Evolutionary conservation across 2,797 vertebrate species (phyloP).

Genomic region (Enteromius argenteus): DNA sequence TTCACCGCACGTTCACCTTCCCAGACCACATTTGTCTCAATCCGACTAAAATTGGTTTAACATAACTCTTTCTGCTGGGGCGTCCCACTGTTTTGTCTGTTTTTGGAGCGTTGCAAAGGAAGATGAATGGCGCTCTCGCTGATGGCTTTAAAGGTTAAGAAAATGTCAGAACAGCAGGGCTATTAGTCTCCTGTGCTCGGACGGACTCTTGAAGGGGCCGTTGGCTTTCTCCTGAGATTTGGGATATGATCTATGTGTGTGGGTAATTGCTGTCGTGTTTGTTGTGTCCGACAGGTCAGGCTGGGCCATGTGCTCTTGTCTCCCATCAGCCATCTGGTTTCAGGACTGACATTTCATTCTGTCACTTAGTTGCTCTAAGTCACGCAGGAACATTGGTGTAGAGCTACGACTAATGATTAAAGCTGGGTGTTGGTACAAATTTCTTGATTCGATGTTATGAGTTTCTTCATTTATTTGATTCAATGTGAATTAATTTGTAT

Average conservation of each 20-base stretch:
- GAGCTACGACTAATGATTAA: background rate
- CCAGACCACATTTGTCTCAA: slow-evolving; percentile 14
- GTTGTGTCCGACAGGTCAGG: slow-evolving; percentile 25
- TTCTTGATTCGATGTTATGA: background rate
- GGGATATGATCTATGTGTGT: slow-evolving; percentile 66
- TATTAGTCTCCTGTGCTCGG: slow-evolving; percentile 68
- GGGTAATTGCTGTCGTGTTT: slow-evolving; percentile 65
- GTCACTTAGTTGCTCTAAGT: background rate
- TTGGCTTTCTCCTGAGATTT: slow-evolving; percentile 58
- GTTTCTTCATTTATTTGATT: background rate
- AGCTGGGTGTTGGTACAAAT: background rate
- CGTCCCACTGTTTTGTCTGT: slow-evolving; percentile 36
- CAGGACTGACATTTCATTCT: slow-evolving; percentile 36
- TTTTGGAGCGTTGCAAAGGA: slow-evolving; percentile 58
- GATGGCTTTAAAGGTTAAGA: slow-evolving; percentile 64
- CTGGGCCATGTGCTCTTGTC: slow-evolving; percentile 26
- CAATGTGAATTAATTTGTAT: background rate
- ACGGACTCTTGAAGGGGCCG: slow-evolving; percentile 53
- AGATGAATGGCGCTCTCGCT: slow-evolving; percentile 68
- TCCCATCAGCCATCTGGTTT: slow-evolving; percentile 24
- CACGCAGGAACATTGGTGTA: background rate
- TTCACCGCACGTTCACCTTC: slow-evolving; percentile 33
- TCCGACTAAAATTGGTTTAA: slow-evolving; percentile 16
- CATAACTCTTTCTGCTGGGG: slow-evolving; percentile 17
- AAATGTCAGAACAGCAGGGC: slow-evolving; percentile 62